A percentile compares a stretch with the other conserved stretches of the same genome.
Conservation (phyloP, 2,113 vertebrate genomes). For the Motacilla tschutschensis region DNA sequence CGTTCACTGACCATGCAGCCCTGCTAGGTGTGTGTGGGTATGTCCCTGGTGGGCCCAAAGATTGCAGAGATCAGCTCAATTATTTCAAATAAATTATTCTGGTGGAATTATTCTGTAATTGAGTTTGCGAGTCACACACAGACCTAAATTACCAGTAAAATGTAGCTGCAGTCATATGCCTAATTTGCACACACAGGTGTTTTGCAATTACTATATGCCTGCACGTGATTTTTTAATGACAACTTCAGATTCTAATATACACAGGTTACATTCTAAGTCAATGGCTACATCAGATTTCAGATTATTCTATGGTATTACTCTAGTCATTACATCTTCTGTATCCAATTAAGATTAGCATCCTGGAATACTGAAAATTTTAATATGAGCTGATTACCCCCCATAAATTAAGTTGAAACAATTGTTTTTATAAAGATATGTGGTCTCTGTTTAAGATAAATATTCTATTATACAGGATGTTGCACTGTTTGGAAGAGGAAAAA, state of each 20-base stretch:
- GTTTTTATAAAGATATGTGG: constrained; percentile 55
- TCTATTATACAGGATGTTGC: constrained; percentile 59
- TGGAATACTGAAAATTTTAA: constrained; percentile 24
- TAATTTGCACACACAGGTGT: not conserved
- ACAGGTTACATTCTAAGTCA: not conserved
- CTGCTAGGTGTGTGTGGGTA: not conserved
- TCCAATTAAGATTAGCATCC: constrained; percentile 32
- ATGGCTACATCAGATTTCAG: not conserved
- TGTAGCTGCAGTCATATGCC: not conserved
- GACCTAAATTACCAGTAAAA: not conserved
- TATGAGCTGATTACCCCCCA: constrained; percentile 31
- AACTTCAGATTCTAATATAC: not conserved
- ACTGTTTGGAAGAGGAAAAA: constrained; percentile 58
- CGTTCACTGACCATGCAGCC: not conserved
- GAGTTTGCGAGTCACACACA: not conserved
- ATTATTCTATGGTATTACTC: constrained; percentile 8
- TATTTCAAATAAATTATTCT: not conserved
- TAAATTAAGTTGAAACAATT: constrained; percentile 47
- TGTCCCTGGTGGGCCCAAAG: not conserved
- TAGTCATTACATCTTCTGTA: constrained; percentile 2
- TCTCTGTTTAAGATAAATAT: constrained; percentile 60
- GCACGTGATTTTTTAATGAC: not conserved
- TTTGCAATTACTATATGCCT: not conserved
- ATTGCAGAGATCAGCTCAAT: not conserved
- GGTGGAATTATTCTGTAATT: not conserved